phyloP scores from a whole-genome alignment of 2,113 vertebrate genomes.

The Polyodon spathula region DNA sequence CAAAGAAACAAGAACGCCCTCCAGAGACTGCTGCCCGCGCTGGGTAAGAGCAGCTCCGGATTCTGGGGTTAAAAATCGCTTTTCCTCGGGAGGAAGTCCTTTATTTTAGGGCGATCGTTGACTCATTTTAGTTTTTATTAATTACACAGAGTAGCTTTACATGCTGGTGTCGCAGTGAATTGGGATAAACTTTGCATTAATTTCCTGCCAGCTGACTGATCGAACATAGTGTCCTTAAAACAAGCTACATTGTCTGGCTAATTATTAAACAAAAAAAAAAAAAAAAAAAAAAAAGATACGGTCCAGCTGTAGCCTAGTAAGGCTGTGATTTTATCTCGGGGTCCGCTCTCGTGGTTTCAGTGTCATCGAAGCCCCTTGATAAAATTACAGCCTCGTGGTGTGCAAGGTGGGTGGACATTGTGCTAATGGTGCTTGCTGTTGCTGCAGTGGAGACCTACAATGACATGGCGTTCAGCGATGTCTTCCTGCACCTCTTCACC shows the following conservation, averaged over 20 bases:
- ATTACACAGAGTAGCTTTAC: not conserved
- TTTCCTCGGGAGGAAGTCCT: not conserved
- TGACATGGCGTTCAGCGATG: conserved; percentile 85
- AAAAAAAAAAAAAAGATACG: no score
- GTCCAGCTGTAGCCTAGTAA: no score
- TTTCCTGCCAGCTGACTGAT: no score
- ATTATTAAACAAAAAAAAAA: no score
- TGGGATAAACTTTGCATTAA: no score
- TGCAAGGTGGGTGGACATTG: not conserved
- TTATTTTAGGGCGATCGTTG: not conserved
- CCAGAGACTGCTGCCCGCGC: conserved; percentile 74
- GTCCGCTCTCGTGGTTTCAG: no score
- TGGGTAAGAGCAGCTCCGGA: conserved; percentile 57
- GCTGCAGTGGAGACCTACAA: conserved; percentile 78
- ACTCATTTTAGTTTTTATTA: not conserved
- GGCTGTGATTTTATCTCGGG: no score
- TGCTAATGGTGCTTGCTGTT: not conserved
- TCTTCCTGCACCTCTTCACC: conserved; percentile 90
- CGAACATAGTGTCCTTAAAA: no score
- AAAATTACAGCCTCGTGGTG: not conserved
- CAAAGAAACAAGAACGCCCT: conserved; percentile 90
- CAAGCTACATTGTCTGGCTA: fast-evolving
- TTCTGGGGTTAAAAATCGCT: not conserved
- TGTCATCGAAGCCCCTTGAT: not conserved
- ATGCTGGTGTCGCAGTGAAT: no score